Percentiles rank a stretch among this genome's conserved stretches.
phyloP scores from a whole-genome alignment of 2,797 vertebrate species.

The Chiloscyllium punctatum region DNA sequence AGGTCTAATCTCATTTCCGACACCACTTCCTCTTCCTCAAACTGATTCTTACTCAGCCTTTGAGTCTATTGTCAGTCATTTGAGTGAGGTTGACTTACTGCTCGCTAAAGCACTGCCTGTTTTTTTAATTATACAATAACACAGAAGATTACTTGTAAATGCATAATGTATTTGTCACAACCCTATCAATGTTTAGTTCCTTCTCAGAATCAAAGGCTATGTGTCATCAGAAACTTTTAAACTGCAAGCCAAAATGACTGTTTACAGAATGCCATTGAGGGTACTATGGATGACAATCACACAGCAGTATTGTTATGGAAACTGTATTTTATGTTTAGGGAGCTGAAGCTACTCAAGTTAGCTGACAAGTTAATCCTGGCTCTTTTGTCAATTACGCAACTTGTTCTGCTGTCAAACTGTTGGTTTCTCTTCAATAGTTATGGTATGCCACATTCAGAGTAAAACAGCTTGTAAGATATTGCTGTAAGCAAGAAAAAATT shows the following conservation, averaged over 20 bases:
- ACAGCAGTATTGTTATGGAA: neutral
- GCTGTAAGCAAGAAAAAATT: neutral
- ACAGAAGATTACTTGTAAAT: conserved; percentile 24
- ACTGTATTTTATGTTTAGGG: neutral
- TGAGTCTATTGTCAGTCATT: conserved; percentile 69
- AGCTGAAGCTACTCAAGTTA: neutral
- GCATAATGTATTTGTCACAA: conserved; percentile 28
- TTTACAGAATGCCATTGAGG: neutral
- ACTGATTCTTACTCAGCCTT: conserved; percentile 70
- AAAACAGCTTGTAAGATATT: neutral
- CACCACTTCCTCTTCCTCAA: conserved; percentile 78
- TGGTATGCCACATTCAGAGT: neutral
- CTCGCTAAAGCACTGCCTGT: conserved; percentile 23
- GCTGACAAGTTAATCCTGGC: neutral
- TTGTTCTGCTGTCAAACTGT: neutral
- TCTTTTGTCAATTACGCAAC: neutral
- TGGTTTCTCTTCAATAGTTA: neutral
- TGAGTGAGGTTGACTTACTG: conserved; percentile 39
- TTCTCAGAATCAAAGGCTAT: conserved; percentile 30
- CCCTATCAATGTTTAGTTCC: conserved; percentile 27
- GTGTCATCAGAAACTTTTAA: conserved; percentile 24
- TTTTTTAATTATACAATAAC: conserved; percentile 38
- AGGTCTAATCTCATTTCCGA: conserved; percentile 82
- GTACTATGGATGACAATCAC: neutral
- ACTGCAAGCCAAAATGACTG: conserved; percentile 3